These are phyloP conservation scores for Muscicapa adusta DNA, from an alignment of 2,113 vertebrate species.

Conservation along the genomic window DNA sequence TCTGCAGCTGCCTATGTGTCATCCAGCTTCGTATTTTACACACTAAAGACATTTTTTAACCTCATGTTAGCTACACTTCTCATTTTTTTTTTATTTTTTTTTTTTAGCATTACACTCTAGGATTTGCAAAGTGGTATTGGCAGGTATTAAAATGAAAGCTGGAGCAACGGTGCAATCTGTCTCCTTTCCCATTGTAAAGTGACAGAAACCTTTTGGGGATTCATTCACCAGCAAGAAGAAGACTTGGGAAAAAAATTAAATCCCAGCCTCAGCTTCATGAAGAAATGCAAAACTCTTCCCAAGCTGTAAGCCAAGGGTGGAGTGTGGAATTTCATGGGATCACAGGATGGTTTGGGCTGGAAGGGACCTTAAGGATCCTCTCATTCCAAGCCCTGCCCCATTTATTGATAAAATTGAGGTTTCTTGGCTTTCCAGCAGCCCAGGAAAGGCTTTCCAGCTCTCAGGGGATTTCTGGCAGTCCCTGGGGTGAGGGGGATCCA, in stretches of 20 bases:
- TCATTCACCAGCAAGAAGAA: conserved; percentile 22
- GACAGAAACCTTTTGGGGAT: conserved; percentile 7
- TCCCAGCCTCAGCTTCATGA: neutral
- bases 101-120: neutral
- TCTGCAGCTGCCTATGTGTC: conserved; percentile 78
- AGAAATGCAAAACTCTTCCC: neutral
- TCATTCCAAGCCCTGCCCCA: rapidly evolving
- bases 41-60: conserved; percentile 69
- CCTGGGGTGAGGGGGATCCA: neutral
- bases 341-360: neutral
- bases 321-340: neutral
- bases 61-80: conserved; percentile 40
- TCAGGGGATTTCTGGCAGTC: rapidly evolving
- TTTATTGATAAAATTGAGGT: neutral
- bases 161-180: conserved; percentile 6
- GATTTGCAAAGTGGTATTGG: conserved; percentile 31
- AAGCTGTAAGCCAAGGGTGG: neutral
- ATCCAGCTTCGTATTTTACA: conserved; percentile 61
- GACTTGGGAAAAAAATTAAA: neutral
- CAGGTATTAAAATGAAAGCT: conserved; percentile 53
- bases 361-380: too few species aligned
- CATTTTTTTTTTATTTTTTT: neutral
- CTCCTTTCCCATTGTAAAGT: conserved; percentile 10
- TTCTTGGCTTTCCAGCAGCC: neutral
- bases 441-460: neutral